A percentile compares a stretch with the other conserved stretches of the same genome.
These are phyloP conservation scores for Holocentrus rufus DNA, from an alignment of 2,797 vertebrate species.

Conservation along the genomic window DNA sequence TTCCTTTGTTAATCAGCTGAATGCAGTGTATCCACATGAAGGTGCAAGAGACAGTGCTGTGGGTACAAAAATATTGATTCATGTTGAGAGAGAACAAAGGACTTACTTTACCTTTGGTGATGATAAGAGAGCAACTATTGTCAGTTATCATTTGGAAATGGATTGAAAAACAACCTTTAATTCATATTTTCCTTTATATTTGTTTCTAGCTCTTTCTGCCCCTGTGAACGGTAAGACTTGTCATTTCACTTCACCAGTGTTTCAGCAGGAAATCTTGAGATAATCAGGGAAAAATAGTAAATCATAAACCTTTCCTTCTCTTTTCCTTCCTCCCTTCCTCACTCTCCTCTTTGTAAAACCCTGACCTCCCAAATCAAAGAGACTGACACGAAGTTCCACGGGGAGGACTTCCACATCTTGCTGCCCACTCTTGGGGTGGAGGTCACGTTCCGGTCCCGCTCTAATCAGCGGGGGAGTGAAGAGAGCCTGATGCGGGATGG, in stretches of 20 bases:
- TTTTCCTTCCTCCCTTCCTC: background rate
- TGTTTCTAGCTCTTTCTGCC: conserved; percentile 67
- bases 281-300: conserved; percentile 1
- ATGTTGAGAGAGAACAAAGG: too few species aligned
- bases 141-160: background rate
- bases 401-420: conserved; percentile 80
- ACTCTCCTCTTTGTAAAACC: background rate
- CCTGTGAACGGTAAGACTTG: conserved; percentile 73
- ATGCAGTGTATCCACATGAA: background rate
- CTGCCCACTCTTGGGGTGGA: conserved; percentile 54
- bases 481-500: conserved; percentile 68
- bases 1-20: background rate
- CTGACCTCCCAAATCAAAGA: conserved; percentile 49
- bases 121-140: background rate
- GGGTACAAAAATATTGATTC: background rate
- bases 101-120: background rate
- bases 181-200: conserved; percentile 24
- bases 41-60: background rate
- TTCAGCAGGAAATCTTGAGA: background rate
- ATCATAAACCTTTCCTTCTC: conserved; percentile 6
- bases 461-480: conserved; percentile 14
- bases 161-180: conserved; percentile 3
- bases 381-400: conserved; percentile 62
- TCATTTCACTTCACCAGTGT: background rate
- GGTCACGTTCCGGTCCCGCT: conserved; percentile 68